Conservation (phyloP, 2,797 vertebrate genomes). For the Megaceryle alcyon region DNA sequence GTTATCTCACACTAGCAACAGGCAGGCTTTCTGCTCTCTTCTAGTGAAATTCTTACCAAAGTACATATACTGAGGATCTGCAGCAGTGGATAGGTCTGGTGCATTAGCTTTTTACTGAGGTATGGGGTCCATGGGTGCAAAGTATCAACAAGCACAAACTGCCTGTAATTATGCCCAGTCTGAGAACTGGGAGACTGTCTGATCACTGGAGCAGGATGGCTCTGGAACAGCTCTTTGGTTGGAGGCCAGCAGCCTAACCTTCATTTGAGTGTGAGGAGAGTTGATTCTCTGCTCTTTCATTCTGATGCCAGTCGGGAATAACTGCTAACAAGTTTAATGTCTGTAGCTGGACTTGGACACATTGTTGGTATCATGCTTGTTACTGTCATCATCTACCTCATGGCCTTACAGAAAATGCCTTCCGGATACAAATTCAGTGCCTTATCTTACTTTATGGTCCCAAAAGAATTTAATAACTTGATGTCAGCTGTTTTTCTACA, state of each 20-base stretch:
- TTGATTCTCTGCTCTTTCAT: neutral
- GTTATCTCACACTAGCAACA: constrained; percentile 7
- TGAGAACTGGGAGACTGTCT: neutral
- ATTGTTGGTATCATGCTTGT: accelerated
- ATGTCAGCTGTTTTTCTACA: neutral
- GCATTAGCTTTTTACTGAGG: neutral
- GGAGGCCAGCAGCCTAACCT: neutral
- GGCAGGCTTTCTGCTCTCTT: neutral
- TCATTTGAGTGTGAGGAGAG: neutral
- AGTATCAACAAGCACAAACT: neutral
- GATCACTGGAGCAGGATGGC: constrained; percentile 18
- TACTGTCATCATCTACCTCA: neutral
- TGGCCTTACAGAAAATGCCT: neutral
- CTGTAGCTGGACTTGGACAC: neutral
- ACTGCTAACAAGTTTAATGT: neutral
- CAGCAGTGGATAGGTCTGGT: neutral
- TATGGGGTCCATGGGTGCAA: neutral
- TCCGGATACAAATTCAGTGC: neutral
- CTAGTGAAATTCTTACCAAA: neutral
- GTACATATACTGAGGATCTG: neutral
- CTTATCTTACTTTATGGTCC: neutral
- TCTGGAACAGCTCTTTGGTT: neutral
- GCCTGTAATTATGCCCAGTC: neutral
- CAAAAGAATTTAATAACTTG: neutral
- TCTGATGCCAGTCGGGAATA: neutral